Percentiles rank a stretch among this genome's conserved stretches.
These are phyloP conservation scores for Aldrovandia affinis DNA, from an alignment of 2,797 vertebrate genomes.

Conservation along the genomic window DNA sequence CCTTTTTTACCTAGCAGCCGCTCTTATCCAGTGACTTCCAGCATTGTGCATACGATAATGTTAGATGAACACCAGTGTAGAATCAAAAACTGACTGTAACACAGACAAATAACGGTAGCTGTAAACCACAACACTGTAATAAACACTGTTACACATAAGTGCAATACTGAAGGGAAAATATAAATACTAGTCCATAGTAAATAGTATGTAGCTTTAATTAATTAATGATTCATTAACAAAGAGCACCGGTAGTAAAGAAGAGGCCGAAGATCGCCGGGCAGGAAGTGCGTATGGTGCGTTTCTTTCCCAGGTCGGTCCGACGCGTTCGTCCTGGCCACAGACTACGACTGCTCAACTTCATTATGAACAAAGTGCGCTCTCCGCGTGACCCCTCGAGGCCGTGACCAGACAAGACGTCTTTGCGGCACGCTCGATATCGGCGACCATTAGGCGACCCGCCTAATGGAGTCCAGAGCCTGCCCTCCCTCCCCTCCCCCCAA, in stretches of 20 bases:
- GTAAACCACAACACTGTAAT: neutral
- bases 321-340: neutral
- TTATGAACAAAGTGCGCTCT: neutral
- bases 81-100: neutral
- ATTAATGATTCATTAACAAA: neutral
- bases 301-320: neutral
- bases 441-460: neutral
- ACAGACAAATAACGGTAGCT: neutral
- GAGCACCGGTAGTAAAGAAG: neutral
- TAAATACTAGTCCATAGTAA: neutral
- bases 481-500: neutral
- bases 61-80: neutral
- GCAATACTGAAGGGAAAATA: neutral
- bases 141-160: neutral
- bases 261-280: neutral
- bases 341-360: neutral
- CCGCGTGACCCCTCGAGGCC: neutral
- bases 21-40: neutral
- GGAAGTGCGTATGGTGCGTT: neutral
- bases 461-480: neutral
- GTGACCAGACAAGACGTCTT: constrained; percentile 1
- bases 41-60: neutral
- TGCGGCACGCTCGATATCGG: neutral
- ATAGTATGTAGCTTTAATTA: neutral
- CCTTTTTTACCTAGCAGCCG: neutral